A percentile compares a stretch with the other conserved stretches of the same genome.
phyloP scores from a whole-genome alignment of 2,888 invertebrate species.

The Eupithecia abbreviata region DNA sequence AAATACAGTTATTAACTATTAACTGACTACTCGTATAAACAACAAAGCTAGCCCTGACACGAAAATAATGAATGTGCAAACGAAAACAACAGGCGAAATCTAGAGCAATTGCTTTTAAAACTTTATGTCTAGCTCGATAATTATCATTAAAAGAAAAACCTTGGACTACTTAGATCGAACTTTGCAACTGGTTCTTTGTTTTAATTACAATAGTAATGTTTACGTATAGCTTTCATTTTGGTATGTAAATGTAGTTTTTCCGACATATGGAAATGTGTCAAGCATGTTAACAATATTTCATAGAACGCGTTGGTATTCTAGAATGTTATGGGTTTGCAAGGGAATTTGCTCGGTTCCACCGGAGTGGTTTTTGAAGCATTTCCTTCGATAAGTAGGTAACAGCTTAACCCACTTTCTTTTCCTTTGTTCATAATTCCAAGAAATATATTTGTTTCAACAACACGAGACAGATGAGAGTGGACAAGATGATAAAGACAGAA shows the following conservation, averaged over 20 bases:
- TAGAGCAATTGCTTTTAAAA: conserved; percentile 28
- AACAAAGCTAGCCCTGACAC: conserved; percentile 64
- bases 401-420: conserved; percentile 60
- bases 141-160: conserved; percentile 35
- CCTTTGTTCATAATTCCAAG: conserved; percentile 26
- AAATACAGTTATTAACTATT: no score
- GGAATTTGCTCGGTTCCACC: conserved; percentile 56
- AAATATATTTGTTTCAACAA: neutral
- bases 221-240: conserved; percentile 31
- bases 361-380: conserved; percentile 50
- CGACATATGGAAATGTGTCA: conserved; percentile 44
- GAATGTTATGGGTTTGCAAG: conserved; percentile 60
- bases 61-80: conserved; percentile 63
- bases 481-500: conserved; percentile 3
- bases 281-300: conserved; percentile 41
- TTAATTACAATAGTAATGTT: conserved; percentile 39
- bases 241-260: conserved; percentile 41
- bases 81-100: conserved; percentile 50
- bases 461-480: neutral
- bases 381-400: conserved; percentile 54
- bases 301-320: conserved; percentile 51
- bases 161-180: conserved; percentile 35
- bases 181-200: conserved; percentile 24
- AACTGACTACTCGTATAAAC: neutral
- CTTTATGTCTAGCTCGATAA: conserved; percentile 24